Base-by-base conservation (phyloP, 2,113 vertebrate genomes). In the Stegastes partitus region DNA sequence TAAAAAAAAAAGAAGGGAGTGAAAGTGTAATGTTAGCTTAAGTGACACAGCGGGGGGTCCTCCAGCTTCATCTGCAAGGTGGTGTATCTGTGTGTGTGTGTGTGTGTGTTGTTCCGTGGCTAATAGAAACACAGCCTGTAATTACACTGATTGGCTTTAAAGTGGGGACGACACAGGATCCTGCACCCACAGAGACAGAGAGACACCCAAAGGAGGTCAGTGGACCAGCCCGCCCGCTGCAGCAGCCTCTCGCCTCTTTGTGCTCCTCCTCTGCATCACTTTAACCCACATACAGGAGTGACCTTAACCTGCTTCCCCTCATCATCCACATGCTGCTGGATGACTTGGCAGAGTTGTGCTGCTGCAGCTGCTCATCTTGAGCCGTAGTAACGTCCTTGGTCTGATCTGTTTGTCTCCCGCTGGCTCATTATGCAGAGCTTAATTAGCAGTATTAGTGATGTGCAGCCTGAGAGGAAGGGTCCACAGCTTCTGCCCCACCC, bases 211-310 rank as follows among this genome's bases (percentile, higher is more conserved):
- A 90, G 69, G 76, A 89, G 88, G 92, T 89, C 89, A 93, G 80
- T 84, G 85, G 84, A 86, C 53, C 78, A 90, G 86, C 83, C 82
- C 67, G 73, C 57, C 53, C 90, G 88, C 89, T 88, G 92, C 90
- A 83, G 86, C 76, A 66, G 71, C 68, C 76, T 74, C 31, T 49
- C 31, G 21, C 21, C 31, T 62, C 45, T 44, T 39, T 57, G 11
- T 74, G 64, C 75, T 72, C 49, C 44, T 83, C 55, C 68, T 73
- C 81, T 85, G 81, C 90, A 91, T 87, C 88, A 92, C 77, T 90
- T 85, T 89, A 86, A 83, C 87, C 89, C 54, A 87, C 11, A 83
- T 87, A 77, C 61, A 54, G 64, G 42, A 84, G 87, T 88, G 89
- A 93, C 89, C 91, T 90, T 87, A 88, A 88, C 89, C 85, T 85